Conservation (phyloP, 2,113 vertebrate species). For the Petaurus breviceps region DNA sequence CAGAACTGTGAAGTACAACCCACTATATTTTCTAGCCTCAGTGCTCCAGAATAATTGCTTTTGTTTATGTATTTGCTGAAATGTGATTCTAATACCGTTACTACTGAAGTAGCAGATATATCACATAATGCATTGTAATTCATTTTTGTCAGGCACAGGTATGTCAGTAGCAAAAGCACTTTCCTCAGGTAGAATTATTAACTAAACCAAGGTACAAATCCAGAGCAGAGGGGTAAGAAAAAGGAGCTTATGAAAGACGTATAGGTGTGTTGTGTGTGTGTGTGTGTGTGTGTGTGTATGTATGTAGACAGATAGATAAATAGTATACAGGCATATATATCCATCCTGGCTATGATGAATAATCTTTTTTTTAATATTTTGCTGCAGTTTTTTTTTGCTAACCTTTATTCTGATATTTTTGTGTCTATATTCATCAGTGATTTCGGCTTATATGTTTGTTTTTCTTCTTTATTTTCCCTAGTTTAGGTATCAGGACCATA, state of each 20-base stretch:
- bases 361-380: neutral
- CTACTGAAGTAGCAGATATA: neutral
- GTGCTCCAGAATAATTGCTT: neutral
- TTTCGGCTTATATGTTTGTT: neutral
- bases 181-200: neutral
- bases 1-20: neutral
- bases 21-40: constrained; percentile 7
- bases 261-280: neutral
- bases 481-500: neutral
- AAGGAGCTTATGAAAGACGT: neutral
- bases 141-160: neutral
- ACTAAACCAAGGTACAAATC: neutral
- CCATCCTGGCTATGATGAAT: neutral
- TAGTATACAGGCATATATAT: neutral
- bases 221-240: neutral
- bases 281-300: neutral
- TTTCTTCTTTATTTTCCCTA: neutral
- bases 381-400: neutral
- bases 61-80: neutral
- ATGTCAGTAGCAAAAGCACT: neutral
- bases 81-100: neutral
- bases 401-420: neutral
- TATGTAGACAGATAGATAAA: too few species aligned
- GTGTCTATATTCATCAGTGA: neutral
- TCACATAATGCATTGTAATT: neutral